Evolutionary conservation across 1,140 invertebrate genomes (phyloP).

Genomic region (Leptestheria dahalacensis): DNA sequence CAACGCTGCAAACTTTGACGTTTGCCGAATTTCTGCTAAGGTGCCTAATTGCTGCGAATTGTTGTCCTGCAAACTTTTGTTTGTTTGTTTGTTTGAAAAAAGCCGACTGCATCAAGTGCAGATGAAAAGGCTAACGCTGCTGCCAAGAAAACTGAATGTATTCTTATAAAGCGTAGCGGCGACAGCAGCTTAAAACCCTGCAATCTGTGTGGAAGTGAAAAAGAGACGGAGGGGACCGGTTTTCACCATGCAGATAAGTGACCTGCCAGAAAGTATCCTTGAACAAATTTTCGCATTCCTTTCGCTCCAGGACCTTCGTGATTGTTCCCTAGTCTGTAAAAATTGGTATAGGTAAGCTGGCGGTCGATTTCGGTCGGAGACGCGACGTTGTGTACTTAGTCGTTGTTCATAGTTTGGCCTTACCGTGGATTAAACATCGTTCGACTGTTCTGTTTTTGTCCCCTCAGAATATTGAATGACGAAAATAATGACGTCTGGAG

Average conservation of each 20-base stretch:
- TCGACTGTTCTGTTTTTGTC: background rate
- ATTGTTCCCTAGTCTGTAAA: slow-evolving; percentile 84
- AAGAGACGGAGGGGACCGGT: background rate
- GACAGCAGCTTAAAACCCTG: no score
- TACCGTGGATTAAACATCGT: background rate
- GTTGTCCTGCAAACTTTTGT: no score
- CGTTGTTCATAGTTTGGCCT: background rate
- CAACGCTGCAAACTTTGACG: background rate
- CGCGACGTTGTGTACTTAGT: background rate
- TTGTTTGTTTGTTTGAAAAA: no score
- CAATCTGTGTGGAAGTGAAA: background rate
- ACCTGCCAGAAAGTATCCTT: slow-evolving; percentile 58
- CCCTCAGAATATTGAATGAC: slow-evolving; percentile 50
- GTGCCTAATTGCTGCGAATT: background rate
- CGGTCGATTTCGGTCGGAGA: background rate
- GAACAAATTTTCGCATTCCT: slow-evolving; percentile 90
- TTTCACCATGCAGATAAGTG: slow-evolving; percentile 4
- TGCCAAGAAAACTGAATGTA: no score
- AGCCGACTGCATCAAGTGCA: no score
- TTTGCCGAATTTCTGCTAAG: background rate
- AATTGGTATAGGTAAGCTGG: slow-evolving; percentile 60
- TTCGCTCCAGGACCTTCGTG: slow-evolving; percentile 64
- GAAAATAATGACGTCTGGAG: slow-evolving; percentile 94
- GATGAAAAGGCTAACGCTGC: no score
- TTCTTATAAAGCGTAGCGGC: no score